A percentile compares a stretch with the other conserved stretches of the same genome.
Conservation (phyloP, 2,113 vertebrate genomes). For the Felis catus region F.catus_Fca126_mat1.0 CM031415.1:161973501-161974000, state of each 20-base stretch:
- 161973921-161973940: constrained; percentile 43
- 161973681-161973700: constrained; percentile 2
- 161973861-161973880: not conserved
- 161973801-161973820: not conserved
- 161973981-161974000: constrained; percentile 46
- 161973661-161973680: not conserved
- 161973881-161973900: not conserved
- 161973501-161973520: not conserved
- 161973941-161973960: not conserved
- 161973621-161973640: not conserved
- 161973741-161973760: not conserved
- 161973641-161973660: not conserved
- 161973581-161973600: not conserved
- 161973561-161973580: not conserved
- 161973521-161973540: not conserved
- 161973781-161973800: not conserved
- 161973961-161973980: not conserved
- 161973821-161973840: constrained; percentile 40
- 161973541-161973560: not conserved
- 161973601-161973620: not conserved
- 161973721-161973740: not conserved
- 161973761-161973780: not conserved
- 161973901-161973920: constrained; percentile 17
- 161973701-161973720: not conserved
- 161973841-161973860: constrained; percentile 7